Conservation (phyloP, 2,113 vertebrate species). For the Campylomormyrus tamandua region DNA sequence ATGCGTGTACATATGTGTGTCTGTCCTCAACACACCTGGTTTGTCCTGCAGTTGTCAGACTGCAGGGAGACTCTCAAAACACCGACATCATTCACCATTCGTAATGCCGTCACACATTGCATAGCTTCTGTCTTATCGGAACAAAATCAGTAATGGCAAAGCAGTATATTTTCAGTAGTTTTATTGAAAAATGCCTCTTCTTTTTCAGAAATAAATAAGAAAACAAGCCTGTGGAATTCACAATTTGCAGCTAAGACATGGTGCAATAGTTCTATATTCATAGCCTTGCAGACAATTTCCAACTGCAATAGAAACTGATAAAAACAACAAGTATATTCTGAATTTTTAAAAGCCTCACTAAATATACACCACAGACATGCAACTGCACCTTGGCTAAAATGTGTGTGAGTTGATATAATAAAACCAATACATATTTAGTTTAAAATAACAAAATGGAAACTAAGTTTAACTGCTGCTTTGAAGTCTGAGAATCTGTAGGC, state of each 20-base stretch:
- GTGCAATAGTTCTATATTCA: constrained; percentile 85
- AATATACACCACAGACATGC: constrained; percentile 99
- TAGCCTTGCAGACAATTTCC: constrained; percentile 83
- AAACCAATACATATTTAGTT: constrained; percentile 71
- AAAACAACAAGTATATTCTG: constrained; percentile 77
- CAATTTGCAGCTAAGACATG: constrained; percentile 94
- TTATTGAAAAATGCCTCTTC: constrained; percentile 99
- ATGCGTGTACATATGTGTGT: background rate
- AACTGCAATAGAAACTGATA: constrained; percentile 83
- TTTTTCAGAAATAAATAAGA: constrained; percentile 99
- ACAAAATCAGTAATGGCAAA: background rate
- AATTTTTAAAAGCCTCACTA: constrained; percentile 70
- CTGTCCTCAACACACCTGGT: background rate
- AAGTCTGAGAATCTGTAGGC: constrained; percentile 57
- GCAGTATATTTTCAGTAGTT: constrained; percentile 92
- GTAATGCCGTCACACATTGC: background rate
- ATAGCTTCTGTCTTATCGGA: background rate
- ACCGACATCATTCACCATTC: background rate
- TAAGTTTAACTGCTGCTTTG: constrained; percentile 65
- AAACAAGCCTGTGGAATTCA: constrained; percentile 99
- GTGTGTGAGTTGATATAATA: constrained; percentile 78
- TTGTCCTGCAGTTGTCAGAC: background rate
- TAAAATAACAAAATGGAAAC: constrained; percentile 71
- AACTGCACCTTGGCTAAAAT: constrained; percentile 81
- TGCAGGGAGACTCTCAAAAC: background rate